These are phyloP conservation scores for Lasioglossum calceatum DNA, from an alignment of 2,888 invertebrate species.

Conservation along the genomic window DNA sequence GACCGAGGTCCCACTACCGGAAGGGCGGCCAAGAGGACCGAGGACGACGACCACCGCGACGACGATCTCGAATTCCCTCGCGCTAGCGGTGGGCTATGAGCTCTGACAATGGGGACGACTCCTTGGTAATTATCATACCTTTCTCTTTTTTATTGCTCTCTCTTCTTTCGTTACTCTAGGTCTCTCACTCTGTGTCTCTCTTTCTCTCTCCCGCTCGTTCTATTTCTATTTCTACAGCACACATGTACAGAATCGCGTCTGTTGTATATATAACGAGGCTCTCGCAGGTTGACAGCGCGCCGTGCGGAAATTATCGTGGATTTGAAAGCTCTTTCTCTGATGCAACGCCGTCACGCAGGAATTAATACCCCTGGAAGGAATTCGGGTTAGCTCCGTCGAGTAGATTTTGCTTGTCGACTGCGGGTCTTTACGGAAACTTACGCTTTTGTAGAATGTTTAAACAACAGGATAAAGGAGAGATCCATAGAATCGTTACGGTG, in stretches of 20 bases:
- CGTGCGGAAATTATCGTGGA: slow-evolving; percentile 52
- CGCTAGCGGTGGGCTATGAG: slow-evolving; percentile 82
- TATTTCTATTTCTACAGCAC: not conserved
- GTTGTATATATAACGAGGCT: slow-evolving; percentile 27
- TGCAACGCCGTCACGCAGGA: slow-evolving; percentile 52
- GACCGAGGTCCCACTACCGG: slow-evolving; percentile 64
- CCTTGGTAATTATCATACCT: slow-evolving; percentile 82
- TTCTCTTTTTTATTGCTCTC: slow-evolving; percentile 65
- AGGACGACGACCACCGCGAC: slow-evolving; percentile 66
- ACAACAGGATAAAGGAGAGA: not conserved
- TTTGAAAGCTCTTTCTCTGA: slow-evolving; percentile 63
- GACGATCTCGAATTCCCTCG: slow-evolving; percentile 75
- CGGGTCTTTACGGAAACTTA: not conserved
- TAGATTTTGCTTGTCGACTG: not conserved
- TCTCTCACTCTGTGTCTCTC: slow-evolving; percentile 18
- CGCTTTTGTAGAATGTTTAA: not conserved
- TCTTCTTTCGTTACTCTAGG: slow-evolving; percentile 4
- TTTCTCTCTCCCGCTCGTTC: slow-evolving; percentile 4
- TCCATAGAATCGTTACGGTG: not conserved
- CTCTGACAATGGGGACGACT: slow-evolving; percentile 84
- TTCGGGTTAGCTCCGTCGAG: not conserved
- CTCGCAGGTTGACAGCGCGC: slow-evolving; percentile 51
- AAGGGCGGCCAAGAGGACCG: slow-evolving; percentile 70
- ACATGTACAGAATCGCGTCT: not conserved
- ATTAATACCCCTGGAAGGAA: slow-evolving; percentile 19